Evolutionary conservation across 2,113 vertebrate species (phyloP), one percentile per base, ranked within the genome.

Genomic region (Nesoenas mayeri): DNA sequence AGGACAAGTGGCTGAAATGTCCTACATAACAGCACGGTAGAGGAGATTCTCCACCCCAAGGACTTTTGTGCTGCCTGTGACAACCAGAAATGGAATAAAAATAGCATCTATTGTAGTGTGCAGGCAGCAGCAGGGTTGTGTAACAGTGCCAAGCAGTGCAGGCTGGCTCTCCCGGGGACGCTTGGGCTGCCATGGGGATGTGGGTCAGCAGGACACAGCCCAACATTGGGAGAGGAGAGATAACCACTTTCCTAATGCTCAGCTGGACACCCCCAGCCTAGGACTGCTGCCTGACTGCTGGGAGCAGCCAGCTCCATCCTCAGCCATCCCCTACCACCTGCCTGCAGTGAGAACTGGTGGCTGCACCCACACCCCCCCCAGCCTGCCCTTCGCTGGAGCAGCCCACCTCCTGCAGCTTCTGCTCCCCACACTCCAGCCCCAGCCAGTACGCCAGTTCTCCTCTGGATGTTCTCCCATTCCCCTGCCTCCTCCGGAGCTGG

Each of bases 51-150:
- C 58, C 54, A 70, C 54, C 54, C 51, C 79, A 90, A 83, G 62
- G 85, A 88, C 91, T 61, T 89, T 77, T 70, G 50, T 88, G 67
- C 85, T 74, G 79, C 67, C 64, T 85, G 15, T 54, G 58, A 77
- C 74, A 91, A 85, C 15, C 58, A 97, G 70, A 93, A 89, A 65
- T 58, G 53, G 62, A 92, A 85, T 70, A 95, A 93, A 95, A 96
- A 97, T 88, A 94, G 94, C 66, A 72, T 17, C 88, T 85, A 85
- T 93, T 95, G 95, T 94, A 61, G 58, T 10, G 40, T 70, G 87
- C 36, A 38, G 79, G 67, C 70, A 81, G 89, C 6, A 1, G 92
- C 88, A 44, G 85, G 75, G 85, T 83, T 95, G 88, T 88, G 36
- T 90, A 94, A 96, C 15, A 8, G 34, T 29, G 58, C 54, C 67